phyloP scores from a whole-genome alignment of 2,113 vertebrate genomes.

The Sinocyclocheilus anophthalmus region DNA sequence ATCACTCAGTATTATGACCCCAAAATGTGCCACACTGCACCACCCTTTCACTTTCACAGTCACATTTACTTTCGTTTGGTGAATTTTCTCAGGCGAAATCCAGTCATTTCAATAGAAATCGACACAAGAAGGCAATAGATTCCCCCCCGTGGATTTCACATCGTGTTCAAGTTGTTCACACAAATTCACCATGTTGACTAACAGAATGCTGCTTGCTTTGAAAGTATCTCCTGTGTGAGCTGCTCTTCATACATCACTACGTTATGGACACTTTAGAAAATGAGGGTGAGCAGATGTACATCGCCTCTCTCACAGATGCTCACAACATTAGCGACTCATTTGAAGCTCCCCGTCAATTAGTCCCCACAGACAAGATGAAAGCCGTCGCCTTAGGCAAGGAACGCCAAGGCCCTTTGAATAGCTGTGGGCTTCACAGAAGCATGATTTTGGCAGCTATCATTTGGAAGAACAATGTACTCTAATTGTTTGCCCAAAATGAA shows the following conservation, averaged over 20 bases:
- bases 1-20: slow-evolving; percentile 38
- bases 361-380: slow-evolving; percentile 74
- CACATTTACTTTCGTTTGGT: background rate
- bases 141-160: too few relatives aligned
- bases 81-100: background rate
- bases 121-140: too few relatives aligned
- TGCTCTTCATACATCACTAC: background rate
- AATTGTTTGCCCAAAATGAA: slow-evolving; percentile 52
- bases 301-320: slow-evolving; percentile 27
- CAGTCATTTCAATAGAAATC: background rate
- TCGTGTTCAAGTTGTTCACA: too few relatives aligned
- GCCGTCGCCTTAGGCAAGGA: slow-evolving; percentile 69
- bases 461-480: slow-evolving; percentile 48
- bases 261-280: background rate
- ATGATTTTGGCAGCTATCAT: slow-evolving; percentile 67
- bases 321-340: slow-evolving; percentile 66
- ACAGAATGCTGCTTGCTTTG: too few relatives aligned
- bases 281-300: slow-evolving; percentile 11
- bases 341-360: slow-evolving; percentile 67
- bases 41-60: background rate
- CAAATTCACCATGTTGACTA: too few relatives aligned
- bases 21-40: background rate
- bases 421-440: slow-evolving; percentile 60
- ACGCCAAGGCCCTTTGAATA: slow-evolving; percentile 71
- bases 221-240: background rate